Percentiles rank a stretch among this genome's conserved stretches.
Evolutionary conservation across 2,888 invertebrate species (phyloP).

Genomic region (Macaria notata): DNA sequence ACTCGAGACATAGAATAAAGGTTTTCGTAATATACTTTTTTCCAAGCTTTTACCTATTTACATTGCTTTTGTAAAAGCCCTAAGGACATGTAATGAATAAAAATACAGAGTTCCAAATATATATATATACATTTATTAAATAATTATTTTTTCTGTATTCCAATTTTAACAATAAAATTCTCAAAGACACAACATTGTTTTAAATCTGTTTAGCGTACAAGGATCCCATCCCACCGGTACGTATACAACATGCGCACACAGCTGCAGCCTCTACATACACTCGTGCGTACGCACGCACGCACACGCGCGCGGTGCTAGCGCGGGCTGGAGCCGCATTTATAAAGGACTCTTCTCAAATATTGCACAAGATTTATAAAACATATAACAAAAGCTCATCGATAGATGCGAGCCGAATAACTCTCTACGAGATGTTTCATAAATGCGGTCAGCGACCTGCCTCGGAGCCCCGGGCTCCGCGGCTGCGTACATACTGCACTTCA

Average conservation of each 20-base stretch:
- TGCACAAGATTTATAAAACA: conserved; percentile 30
- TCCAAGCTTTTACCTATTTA: too few species aligned
- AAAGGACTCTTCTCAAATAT: conserved; percentile 33
- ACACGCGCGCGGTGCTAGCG: conserved; percentile 11
- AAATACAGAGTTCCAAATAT: conserved; percentile 76
- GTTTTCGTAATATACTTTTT: too few species aligned
- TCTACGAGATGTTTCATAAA: conserved; percentile 28
- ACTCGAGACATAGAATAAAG: too few species aligned
- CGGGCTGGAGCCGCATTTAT: conserved; percentile 31
- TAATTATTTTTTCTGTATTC: conserved; percentile 81
- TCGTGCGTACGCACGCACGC: conserved; percentile 58
- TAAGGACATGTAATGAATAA: conserved; percentile 33
- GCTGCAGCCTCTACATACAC: conserved; percentile 31
- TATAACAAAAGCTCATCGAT: conserved; percentile 19
- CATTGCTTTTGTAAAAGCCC: too few species aligned
- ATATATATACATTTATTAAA: conserved; percentile 82
- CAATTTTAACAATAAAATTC: conserved; percentile 82
- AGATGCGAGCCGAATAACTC: conserved; percentile 15
- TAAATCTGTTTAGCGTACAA: conserved; percentile 70
- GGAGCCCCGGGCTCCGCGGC: too few species aligned
- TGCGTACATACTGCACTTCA: conserved; percentile 9
- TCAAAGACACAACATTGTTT: conserved; percentile 82
- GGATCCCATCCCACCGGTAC: conserved; percentile 64
- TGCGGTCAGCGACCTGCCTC: conserved; percentile 19
- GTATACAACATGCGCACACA: conserved; percentile 38